Conservation (phyloP, 2,113 vertebrate species). For the Galemys pyrenaicus region DNA sequence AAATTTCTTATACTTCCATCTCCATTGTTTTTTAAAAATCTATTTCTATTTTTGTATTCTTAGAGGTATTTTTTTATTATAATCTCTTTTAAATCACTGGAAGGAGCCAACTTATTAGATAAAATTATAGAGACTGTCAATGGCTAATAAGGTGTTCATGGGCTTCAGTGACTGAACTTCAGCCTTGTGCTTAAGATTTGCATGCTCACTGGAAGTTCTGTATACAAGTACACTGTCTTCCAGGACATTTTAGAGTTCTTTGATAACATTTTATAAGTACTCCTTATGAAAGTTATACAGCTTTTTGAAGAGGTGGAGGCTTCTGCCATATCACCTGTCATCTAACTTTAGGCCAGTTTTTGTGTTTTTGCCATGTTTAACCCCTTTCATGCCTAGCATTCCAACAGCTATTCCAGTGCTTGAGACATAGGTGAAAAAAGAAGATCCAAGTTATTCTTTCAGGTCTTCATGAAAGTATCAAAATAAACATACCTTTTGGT, state of each 20-base stretch:
- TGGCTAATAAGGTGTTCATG: background rate
- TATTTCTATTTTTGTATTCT: conserved; percentile 22
- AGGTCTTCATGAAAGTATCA: background rate
- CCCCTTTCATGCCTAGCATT: background rate
- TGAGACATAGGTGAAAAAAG: background rate
- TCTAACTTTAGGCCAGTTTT: background rate
- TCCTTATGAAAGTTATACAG: background rate
- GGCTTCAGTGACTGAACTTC: background rate
- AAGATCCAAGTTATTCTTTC: background rate
- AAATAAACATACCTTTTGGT: background rate
- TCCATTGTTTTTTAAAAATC: background rate
- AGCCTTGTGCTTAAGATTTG: background rate
- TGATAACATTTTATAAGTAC: background rate
- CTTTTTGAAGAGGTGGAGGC: background rate
- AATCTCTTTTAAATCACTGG: background rate
- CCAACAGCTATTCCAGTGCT: background rate
- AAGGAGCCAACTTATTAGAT: background rate
- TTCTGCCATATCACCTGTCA: background rate
- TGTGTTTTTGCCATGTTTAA: background rate
- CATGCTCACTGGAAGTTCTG: background rate
- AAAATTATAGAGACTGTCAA: background rate
- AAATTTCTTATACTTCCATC: background rate
- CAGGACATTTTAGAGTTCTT: conserved; percentile 24
- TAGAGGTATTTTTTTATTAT: background rate
- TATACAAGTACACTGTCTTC: background rate